These are phyloP conservation scores for Hirtodrosophila confusa DNA, from an alignment of 2,888 invertebrate species.

Conservation along the genomic window DNA sequence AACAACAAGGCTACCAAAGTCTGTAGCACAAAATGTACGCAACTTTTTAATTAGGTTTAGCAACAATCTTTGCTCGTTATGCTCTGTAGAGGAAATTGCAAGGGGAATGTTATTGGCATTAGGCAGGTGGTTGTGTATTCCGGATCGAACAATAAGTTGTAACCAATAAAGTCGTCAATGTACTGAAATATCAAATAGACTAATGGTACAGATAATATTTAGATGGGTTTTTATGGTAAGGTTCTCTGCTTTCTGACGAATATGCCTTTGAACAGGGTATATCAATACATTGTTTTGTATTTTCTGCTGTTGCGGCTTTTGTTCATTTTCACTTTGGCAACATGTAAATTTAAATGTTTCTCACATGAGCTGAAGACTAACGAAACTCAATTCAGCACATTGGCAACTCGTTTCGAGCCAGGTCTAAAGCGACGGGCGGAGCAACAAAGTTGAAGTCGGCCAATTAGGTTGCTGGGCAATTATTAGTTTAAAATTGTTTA, in stretches of 20 bases:
- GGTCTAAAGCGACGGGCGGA: not conserved
- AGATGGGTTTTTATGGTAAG: too few relatives aligned
- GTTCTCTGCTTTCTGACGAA: too few relatives aligned
- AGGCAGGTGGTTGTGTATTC: too few relatives aligned
- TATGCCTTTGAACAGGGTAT: not conserved
- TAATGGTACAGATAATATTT: too few relatives aligned
- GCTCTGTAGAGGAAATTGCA: conserved; percentile 5
- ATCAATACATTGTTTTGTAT: conserved; percentile 6
- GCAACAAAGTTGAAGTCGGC: conserved; percentile 13
- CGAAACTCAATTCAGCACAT: not conserved
- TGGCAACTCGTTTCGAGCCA: not conserved
- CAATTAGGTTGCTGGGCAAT: conserved; percentile 42
- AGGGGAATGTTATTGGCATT: conserved; percentile 11
- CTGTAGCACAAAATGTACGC: conserved; percentile 31
- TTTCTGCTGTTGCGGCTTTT: conserved; percentile 14
- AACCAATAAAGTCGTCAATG: too few relatives aligned
- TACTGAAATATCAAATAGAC: too few relatives aligned
- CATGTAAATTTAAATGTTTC: conserved; percentile 53
- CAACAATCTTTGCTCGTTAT: conserved; percentile 31
- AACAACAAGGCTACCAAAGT: conserved; percentile 25
- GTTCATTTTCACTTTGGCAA: conserved; percentile 55
- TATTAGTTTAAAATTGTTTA: conserved; percentile 37
- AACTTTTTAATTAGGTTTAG: conserved; percentile 73
- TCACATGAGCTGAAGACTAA: conserved; percentile 1
- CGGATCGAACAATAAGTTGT: too few relatives aligned